Evolutionary conservation across 2,888 invertebrate genomes (phyloP).

Genomic region (Griposia aprilina): DNA sequence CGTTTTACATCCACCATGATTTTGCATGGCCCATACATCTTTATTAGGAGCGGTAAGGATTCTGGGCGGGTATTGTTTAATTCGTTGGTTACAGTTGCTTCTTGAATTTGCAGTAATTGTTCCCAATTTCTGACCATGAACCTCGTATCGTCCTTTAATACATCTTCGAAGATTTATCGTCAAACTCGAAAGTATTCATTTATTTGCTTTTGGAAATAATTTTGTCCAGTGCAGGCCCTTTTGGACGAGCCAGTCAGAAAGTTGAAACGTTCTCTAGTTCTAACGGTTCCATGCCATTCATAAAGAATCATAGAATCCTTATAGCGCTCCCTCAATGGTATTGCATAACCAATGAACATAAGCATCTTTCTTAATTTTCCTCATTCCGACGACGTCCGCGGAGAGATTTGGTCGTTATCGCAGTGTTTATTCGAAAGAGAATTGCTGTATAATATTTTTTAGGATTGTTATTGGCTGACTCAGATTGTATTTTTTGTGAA

Average conservation of each 20-base stretch:
- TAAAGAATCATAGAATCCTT: constrained; percentile 11
- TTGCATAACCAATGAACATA: constrained; percentile 7
- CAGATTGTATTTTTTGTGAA: neutral
- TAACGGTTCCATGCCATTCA: neutral
- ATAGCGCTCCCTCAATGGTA: neutral
- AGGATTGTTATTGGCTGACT: neutral
- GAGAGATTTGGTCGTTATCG: constrained; percentile 8
- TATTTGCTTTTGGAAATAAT: neutral
- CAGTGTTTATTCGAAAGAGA: neutral
- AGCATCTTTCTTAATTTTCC: constrained; percentile 23
- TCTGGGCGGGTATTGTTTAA: neutral
- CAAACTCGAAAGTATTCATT: neutral
- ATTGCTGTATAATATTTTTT: constrained; percentile 7
- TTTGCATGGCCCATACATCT: constrained; percentile 2
- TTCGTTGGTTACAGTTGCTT: neutral
- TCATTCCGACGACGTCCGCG: neutral
- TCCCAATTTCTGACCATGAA: neutral
- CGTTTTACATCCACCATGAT: neutral
- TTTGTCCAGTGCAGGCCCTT: neutral
- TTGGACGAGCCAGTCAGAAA: neutral
- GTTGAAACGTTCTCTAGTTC: neutral
- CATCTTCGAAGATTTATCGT: neutral
- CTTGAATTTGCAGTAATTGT: neutral
- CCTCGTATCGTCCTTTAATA: neutral
- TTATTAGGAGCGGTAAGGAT: constrained; percentile 10